Percentiles rank a stretch among this genome's conserved stretches.
phyloP scores from a whole-genome alignment of 2,113 vertebrate genomes.

The Crotalus tigris region DNA sequence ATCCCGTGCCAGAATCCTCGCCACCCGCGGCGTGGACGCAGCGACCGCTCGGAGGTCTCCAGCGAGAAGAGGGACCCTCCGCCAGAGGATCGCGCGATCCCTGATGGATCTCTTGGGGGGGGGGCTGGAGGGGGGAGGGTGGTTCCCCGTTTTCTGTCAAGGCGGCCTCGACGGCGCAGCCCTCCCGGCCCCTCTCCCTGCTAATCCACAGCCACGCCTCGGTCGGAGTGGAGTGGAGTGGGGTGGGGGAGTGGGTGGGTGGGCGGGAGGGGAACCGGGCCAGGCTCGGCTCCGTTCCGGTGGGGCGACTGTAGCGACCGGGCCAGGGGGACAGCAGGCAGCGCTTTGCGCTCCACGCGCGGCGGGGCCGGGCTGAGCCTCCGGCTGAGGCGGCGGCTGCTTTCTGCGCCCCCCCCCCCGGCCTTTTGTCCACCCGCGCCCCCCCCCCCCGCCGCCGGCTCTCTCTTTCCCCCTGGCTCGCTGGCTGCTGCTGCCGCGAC shows the following conservation, averaged over 20 bases:
- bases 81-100: not conserved
- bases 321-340: no score
- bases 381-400: no score
- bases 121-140: not conserved
- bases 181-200: not conserved
- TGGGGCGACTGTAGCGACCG: no score
- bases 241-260: constrained; percentile 48
- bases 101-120: not conserved
- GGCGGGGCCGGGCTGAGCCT: no score
- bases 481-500: no score
- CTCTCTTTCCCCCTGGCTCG: no score
- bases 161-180: not conserved
- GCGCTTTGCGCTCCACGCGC: no score
- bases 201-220: not conserved
- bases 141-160: not conserved
- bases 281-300: no score
- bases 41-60: not conserved
- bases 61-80: not conserved
- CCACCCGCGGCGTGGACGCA: not conserved
- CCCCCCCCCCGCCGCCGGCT: no score
- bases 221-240: not conserved
- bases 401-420: no score
- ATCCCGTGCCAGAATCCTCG: not conserved
- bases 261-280: no score
- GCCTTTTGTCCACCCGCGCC: no score